Evolutionary conservation across 1,140 invertebrate genomes (phyloP), one percentile per base, ranked within the genome.

Genomic region (Ceratosolen solmsi): DNA sequence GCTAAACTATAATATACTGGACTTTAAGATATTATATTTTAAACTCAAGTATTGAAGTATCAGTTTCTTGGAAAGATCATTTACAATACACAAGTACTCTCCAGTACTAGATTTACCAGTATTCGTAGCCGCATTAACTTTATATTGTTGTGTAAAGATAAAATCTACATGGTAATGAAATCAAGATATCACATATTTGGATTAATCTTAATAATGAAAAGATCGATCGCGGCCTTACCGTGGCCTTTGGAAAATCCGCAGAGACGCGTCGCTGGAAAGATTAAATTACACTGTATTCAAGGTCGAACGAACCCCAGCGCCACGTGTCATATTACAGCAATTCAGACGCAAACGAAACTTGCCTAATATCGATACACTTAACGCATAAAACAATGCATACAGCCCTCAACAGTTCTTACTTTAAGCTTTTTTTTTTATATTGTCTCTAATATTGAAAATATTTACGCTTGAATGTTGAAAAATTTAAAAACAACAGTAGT

Each of bases 281-380:
- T 51, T 73, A 51, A 20, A 33, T 73, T 51, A 73, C 46, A 33
- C 13, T 4, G 15, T 15, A 73, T 49, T 54, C 25, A 73, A 51
- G 71, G 71, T 30, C 20, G 8, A 30, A 54, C 11, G 13, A 71
- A 71, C 22, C 38, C 1, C 17, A 51, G n/a, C 13, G 25, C 25
- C 71, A 27, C 71, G 46, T 73, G 46, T 54, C 25, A 20, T 4
- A 27, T 73, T 41, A 51, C 71, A 4, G 5, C 22, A n/a, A 38
- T 54, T 73, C 25, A 41, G 13, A 22, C 41, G 20, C 71, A 25
- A 3, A 15, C 1, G 27, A 51, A 30, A 27, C 7, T 73, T 41
- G 7, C 46, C 46, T 25, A 73, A 73, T 73, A 13, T 73, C 41
- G 25, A 22, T 73, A 51, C 27, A 73, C 46, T 65, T 33, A 13